These are phyloP conservation scores for Episyrphus balteatus DNA, from an alignment of 1,140 invertebrate genomes.

Conservation along the genomic window DNA sequence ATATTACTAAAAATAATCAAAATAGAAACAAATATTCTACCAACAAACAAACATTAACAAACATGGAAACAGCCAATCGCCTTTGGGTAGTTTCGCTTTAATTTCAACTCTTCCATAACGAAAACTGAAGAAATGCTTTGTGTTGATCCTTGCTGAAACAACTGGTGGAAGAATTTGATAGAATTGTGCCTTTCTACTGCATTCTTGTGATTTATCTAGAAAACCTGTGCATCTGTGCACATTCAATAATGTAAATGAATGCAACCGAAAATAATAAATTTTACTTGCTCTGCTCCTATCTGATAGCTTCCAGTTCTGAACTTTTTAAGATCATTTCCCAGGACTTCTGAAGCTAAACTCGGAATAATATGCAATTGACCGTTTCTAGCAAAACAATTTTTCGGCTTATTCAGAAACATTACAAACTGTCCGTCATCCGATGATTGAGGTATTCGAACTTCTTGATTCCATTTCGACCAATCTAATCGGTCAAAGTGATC, in stretches of 20 bases:
- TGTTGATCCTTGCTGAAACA: slow-evolving; percentile 54
- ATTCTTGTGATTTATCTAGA: slow-evolving; percentile 36
- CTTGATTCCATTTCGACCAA: slow-evolving; percentile 18
- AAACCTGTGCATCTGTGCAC: slow-evolving; percentile 46
- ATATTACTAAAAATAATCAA: neutral
- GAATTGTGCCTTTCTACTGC: slow-evolving; percentile 37
- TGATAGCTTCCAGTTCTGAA: neutral
- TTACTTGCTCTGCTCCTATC: neutral
- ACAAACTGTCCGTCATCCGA: slow-evolving; percentile 22
- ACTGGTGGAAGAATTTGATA: slow-evolving; percentile 53
- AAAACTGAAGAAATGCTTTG: slow-evolving; percentile 53
- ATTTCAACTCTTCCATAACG: slow-evolving; percentile 66
- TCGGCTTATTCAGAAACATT: slow-evolving; percentile 7
- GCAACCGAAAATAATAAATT: neutral
- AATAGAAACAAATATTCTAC: no score
- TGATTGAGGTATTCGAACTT: slow-evolving; percentile 20
- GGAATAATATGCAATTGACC: slow-evolving; percentile 6
- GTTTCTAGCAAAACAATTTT: slow-evolving; percentile 1
- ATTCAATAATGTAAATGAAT: neutral
- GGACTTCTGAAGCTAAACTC: neutral
- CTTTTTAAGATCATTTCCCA: neutral
- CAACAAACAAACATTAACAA: neutral
- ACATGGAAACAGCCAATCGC: slow-evolving; percentile 70
- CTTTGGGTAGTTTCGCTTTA: slow-evolving; percentile 58
- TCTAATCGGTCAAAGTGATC: slow-evolving; percentile 24